Conservation (phyloP, 2,113 vertebrate genomes). For the Plecotus auritus region DNA sequence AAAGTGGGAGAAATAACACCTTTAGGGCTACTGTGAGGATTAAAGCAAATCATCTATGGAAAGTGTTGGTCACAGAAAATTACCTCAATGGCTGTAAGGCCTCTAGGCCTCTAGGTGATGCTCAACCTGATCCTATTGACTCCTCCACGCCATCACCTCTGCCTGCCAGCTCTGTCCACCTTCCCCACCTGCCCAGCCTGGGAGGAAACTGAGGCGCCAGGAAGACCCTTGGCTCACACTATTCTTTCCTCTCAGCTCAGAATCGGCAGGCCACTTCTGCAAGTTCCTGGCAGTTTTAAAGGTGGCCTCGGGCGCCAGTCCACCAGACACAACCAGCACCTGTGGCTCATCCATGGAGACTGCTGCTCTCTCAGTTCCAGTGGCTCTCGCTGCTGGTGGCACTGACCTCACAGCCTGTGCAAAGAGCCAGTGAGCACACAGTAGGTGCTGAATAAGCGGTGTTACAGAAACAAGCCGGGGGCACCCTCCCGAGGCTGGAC, state of each 20-base stretch:
- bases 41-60: neutral
- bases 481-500: fast-evolving
- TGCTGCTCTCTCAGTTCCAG: neutral
- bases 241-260: too few species aligned
- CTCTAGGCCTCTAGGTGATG: neutral
- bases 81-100: neutral
- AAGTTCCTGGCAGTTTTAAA: neutral
- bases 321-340: neutral
- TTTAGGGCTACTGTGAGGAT: neutral
- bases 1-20: neutral
- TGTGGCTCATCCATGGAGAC: neutral
- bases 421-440: neutral
- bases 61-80: neutral
- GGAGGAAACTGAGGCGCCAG: neutral
- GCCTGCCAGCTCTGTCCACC: neutral
- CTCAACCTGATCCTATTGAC: neutral
- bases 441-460: neutral
- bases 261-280: neutral
- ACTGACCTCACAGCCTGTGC: neutral
- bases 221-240: neutral
- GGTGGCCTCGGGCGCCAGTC: neutral
- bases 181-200: neutral
- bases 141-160: neutral
- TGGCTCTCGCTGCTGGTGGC: neutral
- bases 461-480: neutral